A percentile compares a stretch with the other conserved stretches of the same genome.
Conservation (phyloP, 2,888 invertebrate genomes). For the Dryococelus australis region DNA sequence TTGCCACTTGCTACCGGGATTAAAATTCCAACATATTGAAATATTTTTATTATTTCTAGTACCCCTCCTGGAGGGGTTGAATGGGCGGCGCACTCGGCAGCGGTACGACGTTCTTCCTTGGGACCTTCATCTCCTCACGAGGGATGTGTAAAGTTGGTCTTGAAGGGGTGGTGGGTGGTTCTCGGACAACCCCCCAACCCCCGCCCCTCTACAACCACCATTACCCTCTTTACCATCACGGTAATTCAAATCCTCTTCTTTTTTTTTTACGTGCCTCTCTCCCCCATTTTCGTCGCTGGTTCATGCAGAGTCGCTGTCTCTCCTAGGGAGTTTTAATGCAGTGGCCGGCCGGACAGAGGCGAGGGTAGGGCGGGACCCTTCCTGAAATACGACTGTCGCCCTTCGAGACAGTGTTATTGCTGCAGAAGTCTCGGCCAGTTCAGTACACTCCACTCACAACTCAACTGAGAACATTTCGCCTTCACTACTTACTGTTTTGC, state of each 20-base stretch:
- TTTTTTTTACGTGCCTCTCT: background rate
- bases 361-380: background rate
- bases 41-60: constrained; percentile 4
- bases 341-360: background rate
- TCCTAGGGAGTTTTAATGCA: constrained; percentile 11
- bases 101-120: background rate
- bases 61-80: background rate
- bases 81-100: background rate
- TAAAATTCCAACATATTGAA: constrained; percentile 16
- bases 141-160: constrained; percentile 16
- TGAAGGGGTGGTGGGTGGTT: background rate
- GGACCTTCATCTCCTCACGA: background rate
- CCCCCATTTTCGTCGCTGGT: background rate
- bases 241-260: background rate
- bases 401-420: constrained; percentile 10
- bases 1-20: constrained; percentile 5
- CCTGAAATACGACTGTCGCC: constrained; percentile 16
- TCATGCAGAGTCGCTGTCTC: background rate
- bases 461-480: background rate
- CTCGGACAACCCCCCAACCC: background rate
- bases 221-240: background rate
- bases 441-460: background rate
- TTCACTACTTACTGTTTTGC: background rate
- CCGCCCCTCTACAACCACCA: background rate
- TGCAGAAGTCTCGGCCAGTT: background rate